phyloP scores from a whole-genome alignment of 2,113 vertebrate species.

The Phoenicopterus ruber region DNA sequence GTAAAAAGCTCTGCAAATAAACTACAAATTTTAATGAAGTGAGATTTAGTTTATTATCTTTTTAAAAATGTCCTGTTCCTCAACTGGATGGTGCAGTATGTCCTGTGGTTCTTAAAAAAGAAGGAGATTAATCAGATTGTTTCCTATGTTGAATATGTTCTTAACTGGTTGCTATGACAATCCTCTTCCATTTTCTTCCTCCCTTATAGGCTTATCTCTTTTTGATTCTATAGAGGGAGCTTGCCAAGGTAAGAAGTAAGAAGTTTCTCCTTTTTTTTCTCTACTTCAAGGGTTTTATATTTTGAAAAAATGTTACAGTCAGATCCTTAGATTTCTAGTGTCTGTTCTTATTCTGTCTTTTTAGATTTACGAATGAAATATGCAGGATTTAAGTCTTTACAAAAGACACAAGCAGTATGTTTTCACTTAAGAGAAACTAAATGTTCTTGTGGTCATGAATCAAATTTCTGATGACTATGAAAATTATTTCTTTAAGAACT shows the following conservation, averaged over 20 bases:
- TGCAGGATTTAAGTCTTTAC: not conserved
- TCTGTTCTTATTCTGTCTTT: constrained; percentile 31
- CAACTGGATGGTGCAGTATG: not conserved
- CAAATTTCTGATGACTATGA: not conserved
- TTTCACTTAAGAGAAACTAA: not conserved
- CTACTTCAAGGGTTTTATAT: constrained; percentile 21
- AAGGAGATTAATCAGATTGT: constrained; percentile 58
- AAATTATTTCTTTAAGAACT: not conserved
- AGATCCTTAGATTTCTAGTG: constrained; percentile 18
- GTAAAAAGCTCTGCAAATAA: not conserved
- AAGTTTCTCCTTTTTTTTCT: constrained; percentile 19
- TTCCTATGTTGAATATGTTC: constrained; percentile 47
- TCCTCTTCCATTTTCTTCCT: constrained; percentile 5
- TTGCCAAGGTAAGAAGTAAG: constrained; percentile 42
- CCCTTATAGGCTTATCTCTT: constrained; percentile 45
- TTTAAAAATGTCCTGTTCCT: not conserved
- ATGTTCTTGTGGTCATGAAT: not conserved
- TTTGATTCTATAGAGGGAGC: constrained; percentile 57
- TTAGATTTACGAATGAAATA: not conserved
- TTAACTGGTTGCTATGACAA: constrained; percentile 74
- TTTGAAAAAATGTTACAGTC: not conserved
- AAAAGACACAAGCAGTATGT: not conserved
- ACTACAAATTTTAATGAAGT: not conserved
- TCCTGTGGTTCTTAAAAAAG: constrained; percentile 40
- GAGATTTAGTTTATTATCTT: not conserved